Evolutionary conservation across 2,888 invertebrate species (phyloP).

Genomic region (Torymus texanus): DNA sequence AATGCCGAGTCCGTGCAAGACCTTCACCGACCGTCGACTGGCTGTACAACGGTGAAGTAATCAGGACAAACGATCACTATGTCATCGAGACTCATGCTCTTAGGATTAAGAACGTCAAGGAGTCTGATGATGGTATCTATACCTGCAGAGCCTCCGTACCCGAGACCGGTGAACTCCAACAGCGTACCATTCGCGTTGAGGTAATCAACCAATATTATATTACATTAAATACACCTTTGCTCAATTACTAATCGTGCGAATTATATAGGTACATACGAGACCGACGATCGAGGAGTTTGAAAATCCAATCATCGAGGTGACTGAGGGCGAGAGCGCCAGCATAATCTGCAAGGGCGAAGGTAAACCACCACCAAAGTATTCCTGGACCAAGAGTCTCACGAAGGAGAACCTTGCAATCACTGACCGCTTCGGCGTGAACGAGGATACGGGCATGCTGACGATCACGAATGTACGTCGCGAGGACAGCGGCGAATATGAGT

Average conservation of each 20-base stretch:
- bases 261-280: constrained; percentile 82
- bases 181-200: constrained; percentile 87
- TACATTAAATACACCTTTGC: too few species aligned
- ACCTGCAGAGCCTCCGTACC: constrained; percentile 89
- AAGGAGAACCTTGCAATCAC: constrained; percentile 84
- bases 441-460: constrained; percentile 83
- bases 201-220: constrained; percentile 72
- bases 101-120: constrained; percentile 85
- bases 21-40: constrained; percentile 91
- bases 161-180: constrained; percentile 85
- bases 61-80: constrained; percentile 83
- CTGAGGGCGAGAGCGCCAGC: constrained; percentile 87
- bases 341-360: constrained; percentile 88
- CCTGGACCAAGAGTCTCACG: constrained; percentile 87
- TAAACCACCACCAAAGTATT: constrained; percentile 88
- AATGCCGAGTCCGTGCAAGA: constrained; percentile 89
- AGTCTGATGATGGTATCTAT: constrained; percentile 90
- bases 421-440: constrained; percentile 83
- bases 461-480: constrained; percentile 85
- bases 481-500: constrained; percentile 88
- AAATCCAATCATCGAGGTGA: constrained; percentile 80
- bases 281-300: constrained; percentile 83
- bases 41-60: constrained; percentile 85
- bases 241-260: too few species aligned
- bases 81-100: constrained; percentile 86